Percentiles rank a stretch among this genome's conserved stretches.
Evolutionary conservation across 1,140 invertebrate genomes (phyloP).

Genomic region (Acyrthosiphon pisum): DNA sequence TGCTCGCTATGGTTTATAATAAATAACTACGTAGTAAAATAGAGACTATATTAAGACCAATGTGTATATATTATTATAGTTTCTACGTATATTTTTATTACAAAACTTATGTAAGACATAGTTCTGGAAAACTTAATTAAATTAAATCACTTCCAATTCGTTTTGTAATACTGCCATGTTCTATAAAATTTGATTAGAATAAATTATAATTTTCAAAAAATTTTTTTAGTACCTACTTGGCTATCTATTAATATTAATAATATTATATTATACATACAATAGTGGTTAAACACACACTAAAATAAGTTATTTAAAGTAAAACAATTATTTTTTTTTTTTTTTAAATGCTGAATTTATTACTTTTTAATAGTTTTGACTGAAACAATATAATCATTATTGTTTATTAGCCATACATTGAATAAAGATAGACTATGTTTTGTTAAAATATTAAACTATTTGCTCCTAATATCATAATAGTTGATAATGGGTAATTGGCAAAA

Average conservation of each 20-base stretch:
- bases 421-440: too few relatives aligned
- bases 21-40: not conserved
- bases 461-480: not conserved
- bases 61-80: not conserved
- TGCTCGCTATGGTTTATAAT: not conserved
- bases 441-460: not conserved
- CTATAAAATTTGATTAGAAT: not conserved
- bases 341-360: not conserved
- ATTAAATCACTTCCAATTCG: not conserved
- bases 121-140: not conserved
- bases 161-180: not conserved
- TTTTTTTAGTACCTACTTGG: not conserved
- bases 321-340: not conserved
- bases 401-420: not conserved
- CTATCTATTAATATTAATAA: too few relatives aligned
- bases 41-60: too few relatives aligned
- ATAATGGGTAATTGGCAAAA: not conserved
- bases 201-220: not conserved
- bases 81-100: constrained; percentile 19
- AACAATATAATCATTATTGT: not conserved
- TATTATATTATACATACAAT: not conserved
- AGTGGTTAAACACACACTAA: not conserved
- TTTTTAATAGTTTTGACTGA: not conserved
- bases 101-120: not conserved
- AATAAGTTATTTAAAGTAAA: not conserved